Evolutionary conservation across 2,797 vertebrate species (phyloP).

Genomic region (Rhinoraja longicauda): DNA sequence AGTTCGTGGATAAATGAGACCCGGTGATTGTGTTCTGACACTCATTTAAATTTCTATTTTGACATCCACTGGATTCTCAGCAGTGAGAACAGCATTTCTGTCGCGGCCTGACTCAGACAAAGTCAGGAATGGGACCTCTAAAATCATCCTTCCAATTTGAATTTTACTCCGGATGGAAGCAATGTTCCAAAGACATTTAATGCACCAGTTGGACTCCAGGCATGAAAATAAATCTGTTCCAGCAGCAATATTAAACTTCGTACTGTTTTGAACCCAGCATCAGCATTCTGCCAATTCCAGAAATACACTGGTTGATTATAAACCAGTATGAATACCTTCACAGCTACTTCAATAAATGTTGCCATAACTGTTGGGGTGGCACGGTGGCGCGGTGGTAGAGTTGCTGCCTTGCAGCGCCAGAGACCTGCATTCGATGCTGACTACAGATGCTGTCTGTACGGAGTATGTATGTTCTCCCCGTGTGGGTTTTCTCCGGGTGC

Average conservation of each 20-base stretch:
- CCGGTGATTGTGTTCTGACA: neutral
- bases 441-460: too few species aligned
- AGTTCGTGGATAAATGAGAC: neutral
- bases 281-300: neutral
- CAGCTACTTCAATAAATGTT: neutral
- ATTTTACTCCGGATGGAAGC: neutral
- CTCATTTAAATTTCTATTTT: neutral
- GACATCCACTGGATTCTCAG: neutral
- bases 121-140: neutral
- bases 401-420: too few species aligned
- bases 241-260: neutral
- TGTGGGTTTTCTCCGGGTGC: too few species aligned
- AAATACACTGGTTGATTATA: neutral
- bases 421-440: too few species aligned
- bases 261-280: neutral
- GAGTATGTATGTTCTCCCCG: too few species aligned
- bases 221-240: constrained; percentile 7
- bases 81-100: neutral
- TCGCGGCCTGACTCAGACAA: neutral
- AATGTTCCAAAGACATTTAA: constrained; percentile 12
- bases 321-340: neutral
- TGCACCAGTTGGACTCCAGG: neutral
- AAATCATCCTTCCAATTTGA: neutral
- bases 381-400: too few species aligned
- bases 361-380: neutral